Percentiles rank a stretch among this genome's conserved stretches.
Evolutionary conservation across 2,113 vertebrate genomes (phyloP).

Genomic region (Onychorhynchus coronatus): DNA sequence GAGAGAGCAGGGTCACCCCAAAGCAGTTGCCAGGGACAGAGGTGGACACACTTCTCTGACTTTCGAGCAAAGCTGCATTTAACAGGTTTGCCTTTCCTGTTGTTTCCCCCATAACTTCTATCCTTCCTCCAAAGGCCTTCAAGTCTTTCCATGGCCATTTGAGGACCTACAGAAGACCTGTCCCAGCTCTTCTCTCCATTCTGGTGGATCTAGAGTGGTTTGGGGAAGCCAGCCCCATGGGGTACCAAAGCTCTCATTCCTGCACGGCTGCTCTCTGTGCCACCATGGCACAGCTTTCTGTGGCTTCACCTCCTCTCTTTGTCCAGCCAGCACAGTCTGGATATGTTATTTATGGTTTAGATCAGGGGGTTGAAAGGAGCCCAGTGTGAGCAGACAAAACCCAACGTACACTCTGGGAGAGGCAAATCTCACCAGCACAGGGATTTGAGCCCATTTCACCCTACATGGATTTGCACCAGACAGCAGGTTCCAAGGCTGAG

Average conservation of each 20-base stretch:
- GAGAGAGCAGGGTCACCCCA: background rate
- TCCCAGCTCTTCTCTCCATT: background rate
- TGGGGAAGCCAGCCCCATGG: background rate
- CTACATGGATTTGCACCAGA: background rate
- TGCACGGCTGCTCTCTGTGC: background rate
- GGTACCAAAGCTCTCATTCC: background rate
- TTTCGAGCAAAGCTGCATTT: background rate
- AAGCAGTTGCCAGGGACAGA: background rate
- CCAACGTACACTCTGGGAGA: background rate
- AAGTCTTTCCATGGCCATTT: background rate
- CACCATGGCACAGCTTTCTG: accelerated
- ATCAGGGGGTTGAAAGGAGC: background rate
- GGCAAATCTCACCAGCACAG: background rate
- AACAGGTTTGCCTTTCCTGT: accelerated
- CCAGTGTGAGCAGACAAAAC: background rate
- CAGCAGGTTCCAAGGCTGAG: background rate
- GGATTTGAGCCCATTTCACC: background rate
- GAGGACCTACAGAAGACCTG: background rate
- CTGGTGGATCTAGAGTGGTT: background rate
- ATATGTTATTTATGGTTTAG: background rate
- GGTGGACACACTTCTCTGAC: background rate
- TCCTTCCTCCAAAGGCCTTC: background rate
- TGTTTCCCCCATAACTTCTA: background rate
- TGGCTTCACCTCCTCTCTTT: background rate
- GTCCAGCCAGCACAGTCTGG: background rate